Evolutionary conservation across 2,113 vertebrate species (phyloP).

Genomic region (Nanger granti): DNA sequence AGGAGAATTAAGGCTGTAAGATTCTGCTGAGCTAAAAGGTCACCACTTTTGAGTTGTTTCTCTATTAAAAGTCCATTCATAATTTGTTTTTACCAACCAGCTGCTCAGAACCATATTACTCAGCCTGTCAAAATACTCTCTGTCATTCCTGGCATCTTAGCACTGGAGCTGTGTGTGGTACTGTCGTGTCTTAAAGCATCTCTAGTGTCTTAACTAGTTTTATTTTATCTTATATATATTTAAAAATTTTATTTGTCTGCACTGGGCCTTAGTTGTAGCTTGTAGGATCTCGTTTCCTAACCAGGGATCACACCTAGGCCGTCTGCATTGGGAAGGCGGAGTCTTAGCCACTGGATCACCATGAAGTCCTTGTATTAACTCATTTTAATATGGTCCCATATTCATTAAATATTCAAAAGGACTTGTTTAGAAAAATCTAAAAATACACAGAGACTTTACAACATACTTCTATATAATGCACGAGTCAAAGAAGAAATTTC

Average conservation of each 20-base stretch:
- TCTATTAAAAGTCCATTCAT: slow-evolving; percentile 68
- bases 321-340: rapidly evolving
- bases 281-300: background rate
- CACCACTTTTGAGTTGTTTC: slow-evolving; percentile 67
- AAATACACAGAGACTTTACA: background rate
- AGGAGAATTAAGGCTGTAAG: slow-evolving; percentile 45
- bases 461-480: background rate
- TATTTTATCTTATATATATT: background rate
- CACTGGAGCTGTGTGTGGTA: background rate
- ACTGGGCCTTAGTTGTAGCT: background rate
- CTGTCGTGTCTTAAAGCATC: slow-evolving; percentile 1
- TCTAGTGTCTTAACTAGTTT: background rate
- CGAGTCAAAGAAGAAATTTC: background rate
- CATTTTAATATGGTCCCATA: background rate
- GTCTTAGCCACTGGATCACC: background rate
- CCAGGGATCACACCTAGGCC: background rate
- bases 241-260: background rate
- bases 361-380: background rate
- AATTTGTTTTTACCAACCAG: slow-evolving; percentile 67
- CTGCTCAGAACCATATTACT: slow-evolving; percentile 42
- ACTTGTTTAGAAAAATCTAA: slow-evolving; percentile 15
- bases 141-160: background rate
- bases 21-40: slow-evolving; percentile 59
- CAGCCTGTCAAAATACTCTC: background rate
- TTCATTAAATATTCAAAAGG: slow-evolving; percentile 11